These are phyloP conservation scores for Ictalurus furcatus DNA, from an alignment of 2,113 vertebrate genomes.

Conservation along the genomic window DNA sequence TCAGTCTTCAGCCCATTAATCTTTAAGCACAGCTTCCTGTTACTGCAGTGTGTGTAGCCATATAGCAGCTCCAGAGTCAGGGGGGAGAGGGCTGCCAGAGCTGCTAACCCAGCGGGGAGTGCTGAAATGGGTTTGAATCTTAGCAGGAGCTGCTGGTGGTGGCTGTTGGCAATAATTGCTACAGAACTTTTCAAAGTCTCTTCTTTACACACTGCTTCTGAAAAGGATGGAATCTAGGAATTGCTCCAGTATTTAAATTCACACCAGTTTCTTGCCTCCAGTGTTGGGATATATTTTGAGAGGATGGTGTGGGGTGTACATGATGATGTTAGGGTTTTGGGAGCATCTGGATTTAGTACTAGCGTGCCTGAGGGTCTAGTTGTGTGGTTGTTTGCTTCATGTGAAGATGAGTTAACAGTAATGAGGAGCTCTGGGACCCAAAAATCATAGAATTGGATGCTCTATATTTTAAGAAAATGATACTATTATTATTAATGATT, in stretches of 20 bases:
- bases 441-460: background rate
- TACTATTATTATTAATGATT: background rate
- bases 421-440: constrained; percentile 37
- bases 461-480: no score
- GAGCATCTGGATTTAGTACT: constrained; percentile 4
- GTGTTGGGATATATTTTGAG: background rate
- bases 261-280: background rate
- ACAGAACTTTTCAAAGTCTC: constrained; percentile 1
- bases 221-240: background rate
- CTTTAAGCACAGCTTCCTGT: constrained; percentile 28
- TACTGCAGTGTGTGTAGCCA: constrained; percentile 17
- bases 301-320: background rate
- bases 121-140: constrained; percentile 13
- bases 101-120: constrained; percentile 25
- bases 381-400: constrained; percentile 37
- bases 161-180: constrained; percentile 2
- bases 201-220: background rate
- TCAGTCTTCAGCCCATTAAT: constrained; percentile 4
- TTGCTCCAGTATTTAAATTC: background rate
- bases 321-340: background rate
- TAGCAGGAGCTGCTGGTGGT: background rate
- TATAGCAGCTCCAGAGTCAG: constrained; percentile 8
- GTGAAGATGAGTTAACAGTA: constrained; percentile 36
- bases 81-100: constrained; percentile 2
- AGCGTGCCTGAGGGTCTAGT: constrained; percentile 3